Evolutionary conservation across 2,113 vertebrate genomes (phyloP).

Genomic region (Psilopsiagon aurifrons): DNA sequence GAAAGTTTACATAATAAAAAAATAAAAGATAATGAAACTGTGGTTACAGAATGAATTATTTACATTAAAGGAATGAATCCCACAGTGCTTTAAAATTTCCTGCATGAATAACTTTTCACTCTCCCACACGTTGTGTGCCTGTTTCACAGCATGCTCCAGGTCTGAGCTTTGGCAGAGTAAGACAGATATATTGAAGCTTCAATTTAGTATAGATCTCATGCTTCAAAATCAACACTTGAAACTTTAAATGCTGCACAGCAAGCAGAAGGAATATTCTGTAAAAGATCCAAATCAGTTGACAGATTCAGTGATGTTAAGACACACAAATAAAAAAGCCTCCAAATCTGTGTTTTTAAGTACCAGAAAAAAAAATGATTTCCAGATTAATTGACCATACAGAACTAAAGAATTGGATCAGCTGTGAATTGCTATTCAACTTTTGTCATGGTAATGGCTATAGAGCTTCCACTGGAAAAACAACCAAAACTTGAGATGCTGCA

Average conservation of each 20-base stretch:
- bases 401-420: neutral
- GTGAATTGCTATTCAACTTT: neutral
- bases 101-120: neutral
- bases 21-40: conserved; percentile 11
- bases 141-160: neutral
- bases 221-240: conserved; percentile 5
- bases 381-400: neutral
- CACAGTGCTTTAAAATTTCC: conserved; percentile 24
- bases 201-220: neutral
- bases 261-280: neutral
- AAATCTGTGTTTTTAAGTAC: neutral
- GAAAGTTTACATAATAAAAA: neutral
- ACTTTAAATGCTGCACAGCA: neutral
- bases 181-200: neutral
- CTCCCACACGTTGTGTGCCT: neutral
- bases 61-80: neutral
- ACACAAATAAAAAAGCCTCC: neutral
- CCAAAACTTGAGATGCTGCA: neutral
- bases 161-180: neutral
- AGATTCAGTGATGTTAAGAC: neutral
- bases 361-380: neutral
- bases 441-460: neutral
- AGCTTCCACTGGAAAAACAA: neutral
- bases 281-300: neutral
- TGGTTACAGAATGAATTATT: conserved; percentile 22